Conservation (phyloP, 2,113 vertebrate genomes). For the Formicarius rufipectus region DNA sequence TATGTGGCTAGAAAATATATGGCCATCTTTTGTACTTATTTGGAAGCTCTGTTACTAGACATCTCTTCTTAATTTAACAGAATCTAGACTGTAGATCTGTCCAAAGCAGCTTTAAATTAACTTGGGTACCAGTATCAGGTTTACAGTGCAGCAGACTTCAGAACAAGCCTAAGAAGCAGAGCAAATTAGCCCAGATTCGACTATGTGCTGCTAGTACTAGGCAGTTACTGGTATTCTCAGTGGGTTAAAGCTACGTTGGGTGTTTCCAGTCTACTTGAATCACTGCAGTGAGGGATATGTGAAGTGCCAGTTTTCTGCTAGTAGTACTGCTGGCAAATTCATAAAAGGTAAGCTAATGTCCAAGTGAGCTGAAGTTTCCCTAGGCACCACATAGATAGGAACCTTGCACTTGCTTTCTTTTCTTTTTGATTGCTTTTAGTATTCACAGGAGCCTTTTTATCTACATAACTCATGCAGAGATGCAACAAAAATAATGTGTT, state of each 20-base stretch:
- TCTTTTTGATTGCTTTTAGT: neutral
- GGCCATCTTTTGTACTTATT: neutral
- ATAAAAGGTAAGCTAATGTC: neutral
- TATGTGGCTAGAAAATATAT: neutral
- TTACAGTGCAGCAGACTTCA: neutral
- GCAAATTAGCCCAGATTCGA: neutral
- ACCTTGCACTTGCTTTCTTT: neutral
- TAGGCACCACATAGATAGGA: neutral
- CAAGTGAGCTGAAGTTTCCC: neutral
- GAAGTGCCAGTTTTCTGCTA: neutral
- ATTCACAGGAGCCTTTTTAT: slow-evolving; percentile 7
- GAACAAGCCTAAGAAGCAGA: neutral
- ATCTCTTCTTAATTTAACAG: neutral
- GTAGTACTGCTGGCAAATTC: neutral
- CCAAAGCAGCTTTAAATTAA: neutral
- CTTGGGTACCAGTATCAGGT: neutral
- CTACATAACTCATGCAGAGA: neutral
- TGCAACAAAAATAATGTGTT: neutral
- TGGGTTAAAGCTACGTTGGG: neutral
- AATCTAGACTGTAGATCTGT: neutral
- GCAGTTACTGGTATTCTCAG: neutral
- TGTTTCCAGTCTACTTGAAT: neutral
- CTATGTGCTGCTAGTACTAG: neutral
- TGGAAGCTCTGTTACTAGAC: neutral
- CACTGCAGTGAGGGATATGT: neutral